Percentiles rank a stretch among this genome's conserved stretches.
phyloP scores from a whole-genome alignment of 1,140 invertebrate genomes.

The Aphelenchoides avenae region DNA sequence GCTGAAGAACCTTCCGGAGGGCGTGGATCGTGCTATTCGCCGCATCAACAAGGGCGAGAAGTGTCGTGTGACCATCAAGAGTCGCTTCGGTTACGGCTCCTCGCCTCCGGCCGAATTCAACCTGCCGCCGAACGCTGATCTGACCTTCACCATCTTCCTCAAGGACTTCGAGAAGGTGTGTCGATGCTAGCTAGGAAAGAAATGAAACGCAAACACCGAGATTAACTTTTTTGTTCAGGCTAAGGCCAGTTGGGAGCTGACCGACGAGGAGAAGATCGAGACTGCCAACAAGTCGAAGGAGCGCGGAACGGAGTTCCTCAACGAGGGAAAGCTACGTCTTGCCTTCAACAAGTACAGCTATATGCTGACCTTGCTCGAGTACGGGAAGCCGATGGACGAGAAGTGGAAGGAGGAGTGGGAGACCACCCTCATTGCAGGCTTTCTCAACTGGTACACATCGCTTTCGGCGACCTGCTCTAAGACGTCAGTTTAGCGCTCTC shows the following conservation, averaged over 20 bases:
- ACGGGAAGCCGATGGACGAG: conserved; percentile 59
- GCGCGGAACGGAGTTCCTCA: conserved; percentile 86
- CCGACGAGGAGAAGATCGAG: conserved; percentile 72
- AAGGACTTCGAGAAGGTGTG: conserved; percentile 76
- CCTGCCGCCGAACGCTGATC: conserved; percentile 72
- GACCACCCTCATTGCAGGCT: conserved; percentile 26
- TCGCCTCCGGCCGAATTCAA: conserved; percentile 70
- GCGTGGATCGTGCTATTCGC: conserved; percentile 77
- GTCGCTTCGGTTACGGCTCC: conserved; percentile 74
- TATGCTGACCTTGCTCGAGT: conserved; percentile 66
- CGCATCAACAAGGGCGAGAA: conserved; percentile 79
- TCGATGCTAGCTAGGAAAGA: conserved; percentile 14
- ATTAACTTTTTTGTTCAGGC: conserved; percentile 61
- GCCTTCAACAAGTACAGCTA: conserved; percentile 85
- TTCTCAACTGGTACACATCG: conserved; percentile 61
- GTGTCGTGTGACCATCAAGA: conserved; percentile 70
- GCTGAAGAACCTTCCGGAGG: conserved; percentile 71
- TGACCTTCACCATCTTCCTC: conserved; percentile 68
- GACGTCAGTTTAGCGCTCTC: conserved; percentile 73
- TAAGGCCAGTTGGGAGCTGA: conserved; percentile 76
- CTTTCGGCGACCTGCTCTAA: conserved; percentile 70
- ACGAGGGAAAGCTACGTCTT: conserved; percentile 71
- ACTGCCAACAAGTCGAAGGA: conserved; percentile 75
- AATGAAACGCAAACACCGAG: conserved; percentile 15
- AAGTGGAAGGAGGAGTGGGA: conserved; percentile 16